Evolutionary conservation across 1,140 invertebrate species (phyloP), one percentile per base, ranked within the genome.

Genomic region (Littorina saxatilis): DNA sequence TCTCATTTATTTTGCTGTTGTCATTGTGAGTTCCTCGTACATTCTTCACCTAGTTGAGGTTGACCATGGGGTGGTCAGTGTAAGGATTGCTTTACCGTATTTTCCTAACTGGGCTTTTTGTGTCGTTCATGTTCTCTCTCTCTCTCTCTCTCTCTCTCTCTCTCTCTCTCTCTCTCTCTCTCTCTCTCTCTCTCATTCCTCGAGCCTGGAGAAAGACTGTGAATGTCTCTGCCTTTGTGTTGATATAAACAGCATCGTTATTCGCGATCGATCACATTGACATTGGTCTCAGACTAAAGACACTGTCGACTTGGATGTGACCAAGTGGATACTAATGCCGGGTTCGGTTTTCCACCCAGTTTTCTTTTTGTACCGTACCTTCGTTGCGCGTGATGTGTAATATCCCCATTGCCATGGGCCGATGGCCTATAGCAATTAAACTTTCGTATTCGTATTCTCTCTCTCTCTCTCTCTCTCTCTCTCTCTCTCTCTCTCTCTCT

Each of bases 141-240:
- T 80, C 52, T 80, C 73, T 70, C 70, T 55, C 85, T 80, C 47
- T 58, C 50, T 84, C 40, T 86, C 52, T 40, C 37, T 52, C 13
- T 50, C 72, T 40, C 43, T 52, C 76, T 61, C 84, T 55, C 77
- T 15, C 29, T 47, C n/a, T 39, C 39, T 79, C 27, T 68, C 35
- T 70, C 61, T 61, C 52, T 61, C 39, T 63, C 78, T 13, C 39
- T 37, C 35, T 37, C 35, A 32, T 39, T n/a, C n/a, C 39, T 43
- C 39, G 7, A 29, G 7, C n/a, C n/a, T n/a, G n/a, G n/a, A n/a
- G n/a, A n/a, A n/a, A n/a, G n/a, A n/a, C n/a, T n/a, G n/a, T n/a
- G n/a, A n/a, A n/a, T n/a, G n/a, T n/a, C n/a, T n/a, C n/a, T n/a
- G n/a, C n/a, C n/a, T n/a, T n/a, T n/a, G n/a, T n/a, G n/a, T n/a